Evolutionary conservation across 2,797 vertebrate species (phyloP), one percentile per base, ranked within the genome.

Genomic region (Phoebastria nigripes): DNA sequence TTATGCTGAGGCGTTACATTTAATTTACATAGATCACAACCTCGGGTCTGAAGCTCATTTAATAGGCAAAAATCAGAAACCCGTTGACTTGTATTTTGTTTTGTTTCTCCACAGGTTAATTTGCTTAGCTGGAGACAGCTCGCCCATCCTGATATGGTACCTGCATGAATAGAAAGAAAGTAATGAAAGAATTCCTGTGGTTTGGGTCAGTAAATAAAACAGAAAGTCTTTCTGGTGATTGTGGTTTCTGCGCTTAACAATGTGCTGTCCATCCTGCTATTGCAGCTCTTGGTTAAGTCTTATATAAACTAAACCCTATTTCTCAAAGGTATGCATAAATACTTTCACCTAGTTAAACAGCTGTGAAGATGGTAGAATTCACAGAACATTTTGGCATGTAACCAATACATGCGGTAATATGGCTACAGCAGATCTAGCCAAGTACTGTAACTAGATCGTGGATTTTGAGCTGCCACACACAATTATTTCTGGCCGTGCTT

Each of bases 181-280:
- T 14, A 70, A 63, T 21, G 44, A 94, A 94, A 92, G 83, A 89
- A 97, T 97, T 97, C 95, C 96, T 97, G 95, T 58, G 94, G 97
- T 95, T 90, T 61, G 61, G 58, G 74, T 88, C 72, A 20, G 83
- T 54, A 83, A 69, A 56, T 90, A 82, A 97, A 96, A 89, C 91
- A 90, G 87, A 94, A 97, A 95, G 62, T 49, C 84, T 29, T 66
- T 46, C 72, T 70, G 69, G 86, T 41, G 52, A n/a, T 21, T 88
- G 93, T 58, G 73, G 92, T 91, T 97, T 96, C 89, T 29, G 22
- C 1, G 12, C 67, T 78, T 59, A 72, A 96, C 95, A 91, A 73
- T 39, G 72, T 47, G 5, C 47, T 49, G 51, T 65, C 91, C 97
- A 80, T 86, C 84, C 73, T 11, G 26, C 44, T 66, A 37, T 24